Evolutionary conservation across 2,797 vertebrate species (phyloP), one percentile per base, ranked within the genome.

Genomic region (Oophaga sylvatica): DNA sequence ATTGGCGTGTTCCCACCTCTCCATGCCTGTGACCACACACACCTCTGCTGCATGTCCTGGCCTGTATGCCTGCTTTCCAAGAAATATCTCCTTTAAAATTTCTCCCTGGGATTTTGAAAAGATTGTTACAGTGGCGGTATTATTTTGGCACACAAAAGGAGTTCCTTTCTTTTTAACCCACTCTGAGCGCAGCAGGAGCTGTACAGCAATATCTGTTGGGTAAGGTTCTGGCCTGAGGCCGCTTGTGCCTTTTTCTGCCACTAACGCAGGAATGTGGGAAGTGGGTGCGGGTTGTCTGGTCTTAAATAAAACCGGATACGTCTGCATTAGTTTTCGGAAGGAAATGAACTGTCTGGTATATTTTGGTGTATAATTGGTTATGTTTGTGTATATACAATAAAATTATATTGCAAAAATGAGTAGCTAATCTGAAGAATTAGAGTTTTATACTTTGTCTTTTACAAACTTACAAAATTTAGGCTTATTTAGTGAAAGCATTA

Each of bases 271-370:
- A 57, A 31, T 85, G 59, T 70, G 60, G 80, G 71, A 83, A 68
- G 80, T 67, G 80, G 86, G 80, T 22, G 59, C 7, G 29, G 10
- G 60, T 60, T 76, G 71, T 78, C 86, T 87, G 22, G 60, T 62
- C 81, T 60, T 48, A 78, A 60, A 45, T 83, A 78, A 76, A 83
- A 70, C 86, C 45, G 71, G 80, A 83, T 70, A 59, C 15, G 80
- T 59, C 86, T 82, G 71, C 62, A 68, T 83, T 76, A 13, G 57
- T 59, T 87, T 87, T 67, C 22, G 26, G 76, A 59, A 77, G 86
- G 86, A 87, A 83, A 83, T 83, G 1, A 73, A 26, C 29, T 56
- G 80, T 82, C 80, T 82, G 60, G 59, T 82, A 41, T 87, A 67
- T 76, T 87, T 87, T 83, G 16, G 41, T 67, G 29, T 77, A 16